Evolutionary conservation across 2,888 invertebrate species (phyloP), one percentile per base, ranked within the genome.

Genomic region (Ochropacha duplaris): DNA sequence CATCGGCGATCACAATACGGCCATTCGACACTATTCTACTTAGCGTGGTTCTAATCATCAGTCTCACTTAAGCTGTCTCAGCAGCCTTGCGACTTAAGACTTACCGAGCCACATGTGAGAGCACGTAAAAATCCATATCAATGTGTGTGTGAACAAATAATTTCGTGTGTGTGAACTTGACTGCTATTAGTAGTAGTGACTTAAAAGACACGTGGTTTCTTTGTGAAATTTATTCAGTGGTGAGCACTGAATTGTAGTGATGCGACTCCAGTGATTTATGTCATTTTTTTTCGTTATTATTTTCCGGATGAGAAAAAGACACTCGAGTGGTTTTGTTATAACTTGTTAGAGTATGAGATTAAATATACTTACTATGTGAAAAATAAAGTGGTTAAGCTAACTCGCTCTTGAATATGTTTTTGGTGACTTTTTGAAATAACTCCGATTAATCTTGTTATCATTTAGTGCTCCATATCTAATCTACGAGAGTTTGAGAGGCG

Each of bases 91-190:
- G 74, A 66, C 56, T 60, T 62, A 57, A 68, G 61, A 67, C 66
- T 64, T 60, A 57, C 56, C 65, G 59, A 57, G 54, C 58, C 57
- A 60, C 31, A 39, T 54, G 31, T 57, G 56, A 59, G 44, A 56
- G 26, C 59, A 71, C 70, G 72, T 76, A 76, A 75, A 81, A 81
- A 74, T 79, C 71, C 85, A 84, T 86, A 84, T 86, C 84, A 82
- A 73, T 72, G 63, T 72, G 74, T 52, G 52, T 22, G 31, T 4
- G 44, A 44, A 71, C 70, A 67, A 74, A 72, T 77, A 74, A 68
- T 66, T 44, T 44, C 19, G 73, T 60, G 74, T 75, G 67, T 58
- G 50, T 64, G 72, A 61, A 66, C 61, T 68, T 69, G 73, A 67
- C 69, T 72, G 69, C 64, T 60, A 59, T 66, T 72, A 73, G 72